Evolutionary conservation across 2,888 invertebrate genomes (phyloP).

Genomic region (Torymus tubicola): DNA sequence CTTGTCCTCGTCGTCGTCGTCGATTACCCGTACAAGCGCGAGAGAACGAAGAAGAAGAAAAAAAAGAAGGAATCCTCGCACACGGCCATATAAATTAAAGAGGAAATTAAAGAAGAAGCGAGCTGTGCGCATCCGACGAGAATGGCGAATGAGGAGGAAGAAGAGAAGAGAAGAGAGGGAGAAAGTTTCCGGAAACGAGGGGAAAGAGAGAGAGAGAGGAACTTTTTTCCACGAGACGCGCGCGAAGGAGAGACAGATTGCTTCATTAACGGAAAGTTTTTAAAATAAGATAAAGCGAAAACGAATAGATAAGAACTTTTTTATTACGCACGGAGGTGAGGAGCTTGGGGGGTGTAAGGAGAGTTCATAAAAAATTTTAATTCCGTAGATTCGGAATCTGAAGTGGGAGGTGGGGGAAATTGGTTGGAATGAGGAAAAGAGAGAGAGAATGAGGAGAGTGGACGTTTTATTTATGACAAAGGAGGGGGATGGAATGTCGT

Average conservation of each 20-base stretch:
- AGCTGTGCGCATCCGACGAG: background rate
- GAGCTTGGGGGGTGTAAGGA: background rate
- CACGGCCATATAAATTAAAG: constrained; percentile 25
- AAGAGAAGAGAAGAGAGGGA: background rate
- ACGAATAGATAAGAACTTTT: constrained; percentile 48
- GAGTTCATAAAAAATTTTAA: constrained; percentile 52
- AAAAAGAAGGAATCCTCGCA: background rate
- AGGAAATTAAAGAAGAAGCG: constrained; percentile 44
- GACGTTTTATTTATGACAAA: constrained; percentile 23
- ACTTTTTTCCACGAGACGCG: constrained; percentile 20
- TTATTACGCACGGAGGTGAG: constrained; percentile 37
- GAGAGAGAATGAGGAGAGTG: background rate
- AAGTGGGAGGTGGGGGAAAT: background rate
- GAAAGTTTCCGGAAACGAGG: background rate
- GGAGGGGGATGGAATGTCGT: background rate
- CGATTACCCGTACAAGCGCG: background rate
- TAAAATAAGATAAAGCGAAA: constrained; percentile 53
- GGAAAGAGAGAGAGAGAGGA: constrained; percentile 1
- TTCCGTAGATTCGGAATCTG: constrained; percentile 22
- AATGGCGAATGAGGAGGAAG: constrained; percentile 21
- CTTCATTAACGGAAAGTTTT: constrained; percentile 57
- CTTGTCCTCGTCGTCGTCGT: background rate
- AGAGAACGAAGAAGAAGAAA: too few species aligned
- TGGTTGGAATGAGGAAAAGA: constrained; percentile 19
- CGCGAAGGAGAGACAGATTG: constrained; percentile 50